Evolutionary conservation across 2,797 vertebrate species (phyloP).

Genomic region (Catostomus latipinnis): DNA sequence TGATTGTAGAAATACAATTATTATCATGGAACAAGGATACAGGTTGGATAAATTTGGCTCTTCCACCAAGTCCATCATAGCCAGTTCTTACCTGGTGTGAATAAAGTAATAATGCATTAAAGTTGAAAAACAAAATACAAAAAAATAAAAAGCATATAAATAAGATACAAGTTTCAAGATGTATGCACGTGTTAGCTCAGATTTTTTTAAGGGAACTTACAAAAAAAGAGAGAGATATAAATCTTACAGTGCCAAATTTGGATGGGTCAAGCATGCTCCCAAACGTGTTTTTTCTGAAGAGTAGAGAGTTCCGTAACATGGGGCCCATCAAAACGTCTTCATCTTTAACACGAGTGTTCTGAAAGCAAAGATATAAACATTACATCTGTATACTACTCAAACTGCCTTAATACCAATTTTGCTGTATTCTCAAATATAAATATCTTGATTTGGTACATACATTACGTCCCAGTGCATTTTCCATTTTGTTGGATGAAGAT

Average conservation of each 20-base stretch:
- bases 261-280: conserved; percentile 77
- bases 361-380: not conserved
- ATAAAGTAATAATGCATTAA: not conserved
- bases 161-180: no score
- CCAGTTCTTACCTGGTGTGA: conserved; percentile 84
- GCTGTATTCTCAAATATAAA: not conserved
- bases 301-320: conserved; percentile 87
- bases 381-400: not conserved
- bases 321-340: conserved; percentile 75
- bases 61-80: conserved; percentile 93
- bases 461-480: conserved; percentile 65
- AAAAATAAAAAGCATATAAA: no score
- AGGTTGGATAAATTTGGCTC: conserved; percentile 92
- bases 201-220: not conserved
- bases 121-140: no score
- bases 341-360: conserved; percentile 57
- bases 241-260: conserved; percentile 81
- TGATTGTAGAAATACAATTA: not conserved
- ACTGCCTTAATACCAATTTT: not conserved
- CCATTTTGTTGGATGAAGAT: conserved; percentile 53
- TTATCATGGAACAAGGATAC: conserved; percentile 81
- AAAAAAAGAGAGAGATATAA: not conserved
- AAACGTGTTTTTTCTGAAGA: conserved; percentile 83
- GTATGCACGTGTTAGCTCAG: not conserved
- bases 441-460: conserved; percentile 49